Conservation (phyloP, 2,113 vertebrate genomes). For the Spilogale gracilis region DNA sequence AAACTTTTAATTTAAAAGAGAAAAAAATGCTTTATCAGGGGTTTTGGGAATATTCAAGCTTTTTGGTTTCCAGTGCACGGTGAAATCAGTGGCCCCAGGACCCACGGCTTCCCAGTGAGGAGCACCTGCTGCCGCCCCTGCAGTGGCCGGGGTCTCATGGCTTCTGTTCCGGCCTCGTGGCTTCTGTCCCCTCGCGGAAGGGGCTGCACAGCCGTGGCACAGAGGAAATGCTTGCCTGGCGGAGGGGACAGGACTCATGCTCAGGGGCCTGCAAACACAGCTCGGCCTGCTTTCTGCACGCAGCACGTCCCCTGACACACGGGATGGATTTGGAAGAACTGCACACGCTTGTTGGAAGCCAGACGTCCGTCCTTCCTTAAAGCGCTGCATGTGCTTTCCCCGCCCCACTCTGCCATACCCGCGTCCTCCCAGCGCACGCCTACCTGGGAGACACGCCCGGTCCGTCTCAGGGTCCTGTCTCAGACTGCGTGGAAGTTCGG, state of each 20-base stretch:
- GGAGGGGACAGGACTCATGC: neutral
- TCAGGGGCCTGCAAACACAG: neutral
- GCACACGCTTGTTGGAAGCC: rapidly evolving
- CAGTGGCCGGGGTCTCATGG: rapidly evolving
- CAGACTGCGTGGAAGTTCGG: neutral
- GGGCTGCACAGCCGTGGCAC: neutral
- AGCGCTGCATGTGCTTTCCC: rapidly evolving
- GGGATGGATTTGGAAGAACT: rapidly evolving
- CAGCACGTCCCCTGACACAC: rapidly evolving
- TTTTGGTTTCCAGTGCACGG: neutral
- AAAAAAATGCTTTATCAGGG: neutral
- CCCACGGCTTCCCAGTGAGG: neutral
- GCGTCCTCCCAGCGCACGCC: neutral
- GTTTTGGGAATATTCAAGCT: neutral
- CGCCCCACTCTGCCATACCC: rapidly evolving
- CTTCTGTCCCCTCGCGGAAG: too few relatives aligned
- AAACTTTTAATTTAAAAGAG: neutral
- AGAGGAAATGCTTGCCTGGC: neutral
- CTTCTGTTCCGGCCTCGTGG: neutral
- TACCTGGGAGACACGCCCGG: rapidly evolving
- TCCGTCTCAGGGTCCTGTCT: neutral
- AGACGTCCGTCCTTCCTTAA: too few relatives aligned
- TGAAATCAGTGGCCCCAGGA: neutral
- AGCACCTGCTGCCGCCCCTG: neutral
- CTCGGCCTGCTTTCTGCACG: neutral